A percentile compares a stretch with the other conserved stretches of the same genome.
These are phyloP conservation scores for Pollenia griseotomentosa DNA, from an alignment of 2,888 invertebrate genomes.

Conservation along the genomic window DNA sequence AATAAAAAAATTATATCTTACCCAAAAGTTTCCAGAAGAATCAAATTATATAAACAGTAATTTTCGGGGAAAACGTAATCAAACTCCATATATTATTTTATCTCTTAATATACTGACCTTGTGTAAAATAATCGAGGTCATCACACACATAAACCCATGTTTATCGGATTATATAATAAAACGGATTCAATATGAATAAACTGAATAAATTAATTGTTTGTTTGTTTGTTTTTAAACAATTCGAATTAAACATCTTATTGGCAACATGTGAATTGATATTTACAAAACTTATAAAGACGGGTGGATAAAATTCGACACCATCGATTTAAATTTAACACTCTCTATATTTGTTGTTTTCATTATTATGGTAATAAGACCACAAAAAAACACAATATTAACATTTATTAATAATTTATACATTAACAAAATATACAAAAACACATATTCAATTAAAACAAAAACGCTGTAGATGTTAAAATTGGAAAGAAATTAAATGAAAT, in stretches of 20 bases:
- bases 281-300: conserved; percentile 8
- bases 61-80: no score
- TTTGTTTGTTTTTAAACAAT: neutral
- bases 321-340: conserved; percentile 26
- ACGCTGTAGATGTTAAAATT: no score
- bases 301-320: conserved; percentile 11
- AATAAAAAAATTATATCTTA: no score
- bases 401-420: neutral
- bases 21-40: no score
- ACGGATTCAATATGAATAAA: neutral
- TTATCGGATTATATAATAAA: conserved; percentile 18
- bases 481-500: no score
- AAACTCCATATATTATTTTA: no score
- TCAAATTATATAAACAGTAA: no score
- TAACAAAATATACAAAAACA: neutral
- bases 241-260: neutral
- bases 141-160: neutral
- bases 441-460: neutral
- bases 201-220: neutral
- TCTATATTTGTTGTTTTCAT: conserved; percentile 20
- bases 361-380: conserved; percentile 17
- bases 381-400: neutral
- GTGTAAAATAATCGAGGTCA: conserved; percentile 3
- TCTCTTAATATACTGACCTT: neutral
- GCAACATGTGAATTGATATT: conserved; percentile 4